Conservation (phyloP, 2,797 vertebrate genomes). For the Schizothorax lantsangensis region DNA sequence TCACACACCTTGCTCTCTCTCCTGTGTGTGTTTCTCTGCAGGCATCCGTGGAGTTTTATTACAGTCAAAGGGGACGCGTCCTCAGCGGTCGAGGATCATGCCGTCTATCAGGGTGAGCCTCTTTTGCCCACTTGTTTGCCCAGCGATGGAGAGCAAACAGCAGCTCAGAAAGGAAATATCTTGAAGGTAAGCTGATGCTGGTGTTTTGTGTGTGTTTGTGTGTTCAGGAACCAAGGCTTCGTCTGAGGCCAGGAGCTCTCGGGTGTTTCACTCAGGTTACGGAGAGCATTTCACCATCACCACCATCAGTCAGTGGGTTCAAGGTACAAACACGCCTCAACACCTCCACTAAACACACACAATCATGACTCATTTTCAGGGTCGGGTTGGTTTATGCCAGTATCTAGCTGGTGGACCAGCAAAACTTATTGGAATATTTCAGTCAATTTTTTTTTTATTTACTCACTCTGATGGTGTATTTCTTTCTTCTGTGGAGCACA, state of each 20-base stretch:
- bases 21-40: constrained; percentile 63
- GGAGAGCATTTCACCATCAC: constrained; percentile 88
- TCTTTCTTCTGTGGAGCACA: not conserved
- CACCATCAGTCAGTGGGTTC: constrained; percentile 90
- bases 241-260: constrained; percentile 84
- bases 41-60: constrained; percentile 94
- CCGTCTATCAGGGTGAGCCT: constrained; percentile 88
- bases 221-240: constrained; percentile 86
- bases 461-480: not conserved
- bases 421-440: not conserved
- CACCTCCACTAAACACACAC: not conserved
- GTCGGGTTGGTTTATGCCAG: not conserved
- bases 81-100: constrained; percentile 88
- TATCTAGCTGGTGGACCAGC: not conserved
- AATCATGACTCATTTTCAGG: not conserved
- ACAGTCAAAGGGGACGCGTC: constrained; percentile 86
- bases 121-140: constrained; percentile 5
- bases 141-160: constrained; percentile 41
- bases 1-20: not conserved
- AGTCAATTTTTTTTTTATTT: not conserved
- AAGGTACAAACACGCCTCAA: constrained; percentile 79
- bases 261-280: constrained; percentile 80
- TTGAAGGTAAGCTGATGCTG: constrained; percentile 17
- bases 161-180: constrained; percentile 10
- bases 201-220: constrained; percentile 27